Base-by-base conservation (phyloP, 2,797 vertebrate genomes). In the Pipistrellus pygmaeus region DNA sequence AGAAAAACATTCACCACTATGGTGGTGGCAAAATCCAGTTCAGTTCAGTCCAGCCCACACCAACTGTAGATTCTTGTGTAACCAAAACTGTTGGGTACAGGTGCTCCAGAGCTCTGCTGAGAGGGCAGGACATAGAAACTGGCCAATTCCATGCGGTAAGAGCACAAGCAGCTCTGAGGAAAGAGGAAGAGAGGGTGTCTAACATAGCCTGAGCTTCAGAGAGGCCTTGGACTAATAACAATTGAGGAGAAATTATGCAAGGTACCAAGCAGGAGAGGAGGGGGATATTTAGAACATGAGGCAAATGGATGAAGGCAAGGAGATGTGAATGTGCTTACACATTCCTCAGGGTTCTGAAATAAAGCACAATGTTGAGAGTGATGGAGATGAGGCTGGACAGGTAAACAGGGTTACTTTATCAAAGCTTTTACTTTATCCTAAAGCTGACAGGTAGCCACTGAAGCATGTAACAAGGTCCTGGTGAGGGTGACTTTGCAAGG, bases 121-220 rank as follows among this genome's bases (percentile, higher is more conserved):
- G 53, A 85, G 21, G 27, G 15, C 4, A 35, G 53, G 46, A 20
- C 35, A 14, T 13, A 10, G 2, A 44, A 1, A 35, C 6, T 7
- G 51, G 7, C 30, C 0, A 0, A 14, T 25, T n/a, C 2, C 1
- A 0, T 18, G 66, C 1, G 14, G n/a, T 27, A 41, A 48, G 25
- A 46, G 9, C 23, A 44, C 25, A n/a, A 57, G 53, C 8, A 8
- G 2, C 38, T 77, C 71, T 17, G 60, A 93, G 51, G 5, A 88
- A 72, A 86, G 35, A 71, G 27, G 27, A 35, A 73, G 18, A 55
- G 14, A 30, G 32, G 14, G 6, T 12, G n/a, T 8, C 13, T 81
- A 15, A 11, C 14, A n/a, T 14, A 32, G 38, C 27, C n/a, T 32
- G 66, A 30, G 68, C 32, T 15, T 76, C 72, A 44, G 41, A 89